These are phyloP conservation scores for Latrodectus geometricus DNA, from an alignment of 1,140 invertebrate genomes.

Conservation along the genomic window DNA sequence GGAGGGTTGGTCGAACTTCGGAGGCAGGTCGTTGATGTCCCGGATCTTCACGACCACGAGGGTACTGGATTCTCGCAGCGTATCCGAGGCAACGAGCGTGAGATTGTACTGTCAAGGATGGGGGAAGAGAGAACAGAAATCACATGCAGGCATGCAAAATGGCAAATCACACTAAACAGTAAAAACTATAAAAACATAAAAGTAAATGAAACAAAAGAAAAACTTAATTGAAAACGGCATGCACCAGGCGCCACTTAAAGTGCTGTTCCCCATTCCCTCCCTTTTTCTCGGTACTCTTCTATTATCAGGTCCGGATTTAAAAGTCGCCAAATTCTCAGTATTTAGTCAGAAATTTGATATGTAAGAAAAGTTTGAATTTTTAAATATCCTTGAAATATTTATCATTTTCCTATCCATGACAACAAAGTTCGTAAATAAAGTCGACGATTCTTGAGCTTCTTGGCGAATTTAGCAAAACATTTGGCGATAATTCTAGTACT, in stretches of 20 bases:
- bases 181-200: constrained; percentile 63
- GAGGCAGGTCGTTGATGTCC: constrained; percentile 82
- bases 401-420: too few relatives aligned
- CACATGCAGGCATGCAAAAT: constrained; percentile 36
- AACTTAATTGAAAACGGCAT: not conserved
- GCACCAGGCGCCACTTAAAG: not conserved
- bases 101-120: constrained; percentile 79
- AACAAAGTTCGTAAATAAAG: too few relatives aligned
- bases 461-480: too few relatives aligned
- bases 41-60: constrained; percentile 81
- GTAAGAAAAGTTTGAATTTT: too few relatives aligned
- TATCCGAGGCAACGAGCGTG: constrained; percentile 86
- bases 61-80: constrained; percentile 85
- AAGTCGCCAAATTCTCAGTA: too few relatives aligned
- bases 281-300: too few relatives aligned
- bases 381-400: too few relatives aligned
- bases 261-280: too few relatives aligned
- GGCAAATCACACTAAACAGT: constrained; percentile 63
- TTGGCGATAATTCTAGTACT: too few relatives aligned
- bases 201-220: constrained; percentile 7
- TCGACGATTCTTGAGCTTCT: too few relatives aligned
- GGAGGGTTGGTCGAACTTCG: constrained; percentile 78
- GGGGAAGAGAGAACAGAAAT: constrained; percentile 29
- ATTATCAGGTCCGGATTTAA: too few relatives aligned
- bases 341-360: too few relatives aligned